A percentile compares a stretch with the other conserved stretches of the same genome.
Evolutionary conservation across 2,797 vertebrate genomes (phyloP).

Genomic region (Halcyon badia): DNA sequence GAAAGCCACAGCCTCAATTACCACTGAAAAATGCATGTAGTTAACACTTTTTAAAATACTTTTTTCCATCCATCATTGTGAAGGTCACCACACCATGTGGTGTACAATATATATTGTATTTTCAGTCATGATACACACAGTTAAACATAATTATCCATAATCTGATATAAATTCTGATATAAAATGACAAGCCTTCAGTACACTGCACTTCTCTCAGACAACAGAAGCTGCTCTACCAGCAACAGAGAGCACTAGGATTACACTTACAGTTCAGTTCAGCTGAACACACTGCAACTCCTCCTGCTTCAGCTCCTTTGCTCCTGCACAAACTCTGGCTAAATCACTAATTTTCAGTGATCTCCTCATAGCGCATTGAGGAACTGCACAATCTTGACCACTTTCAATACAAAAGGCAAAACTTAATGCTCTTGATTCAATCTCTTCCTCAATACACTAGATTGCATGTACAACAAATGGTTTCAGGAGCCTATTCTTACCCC

Average conservation of each 20-base stretch:
- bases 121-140: background rate
- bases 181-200: background rate
- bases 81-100: background rate
- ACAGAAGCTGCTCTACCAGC: background rate
- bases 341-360: background rate
- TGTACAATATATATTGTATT: background rate
- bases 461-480: fast-evolving
- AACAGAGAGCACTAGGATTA: background rate
- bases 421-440: background rate
- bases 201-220: background rate
- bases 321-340: background rate
- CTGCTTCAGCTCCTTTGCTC: background rate
- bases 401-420: background rate
- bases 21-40: background rate
- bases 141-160: background rate
- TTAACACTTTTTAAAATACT: background rate
- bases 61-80: background rate
- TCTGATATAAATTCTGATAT: background rate
- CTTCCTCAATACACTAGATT: background rate
- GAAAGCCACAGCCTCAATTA: background rate
- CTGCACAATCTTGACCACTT: fast-evolving
- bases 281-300: background rate
- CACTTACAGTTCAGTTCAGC: background rate
- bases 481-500: background rate
- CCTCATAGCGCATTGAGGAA: background rate